Conservation (phyloP, 2,797 vertebrate species). For the Xyrichtys novacula region DNA sequence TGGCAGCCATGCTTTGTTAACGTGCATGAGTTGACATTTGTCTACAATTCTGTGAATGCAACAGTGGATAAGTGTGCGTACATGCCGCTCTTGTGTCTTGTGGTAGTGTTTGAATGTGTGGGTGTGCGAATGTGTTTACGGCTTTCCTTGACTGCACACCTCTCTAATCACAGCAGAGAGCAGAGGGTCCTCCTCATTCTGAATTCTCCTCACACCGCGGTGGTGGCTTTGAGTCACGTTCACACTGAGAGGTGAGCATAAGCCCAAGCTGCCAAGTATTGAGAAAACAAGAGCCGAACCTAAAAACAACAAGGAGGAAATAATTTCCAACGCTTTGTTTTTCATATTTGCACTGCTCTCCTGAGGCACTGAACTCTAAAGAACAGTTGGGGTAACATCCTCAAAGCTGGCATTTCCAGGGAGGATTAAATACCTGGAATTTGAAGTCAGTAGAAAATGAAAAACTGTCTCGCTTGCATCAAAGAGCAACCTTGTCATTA, state of each 20-base stretch:
- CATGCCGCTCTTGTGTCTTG: constrained; percentile 8
- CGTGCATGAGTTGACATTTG: constrained; percentile 6
- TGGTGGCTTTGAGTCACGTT: constrained; percentile 65
- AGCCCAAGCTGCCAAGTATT: constrained; percentile 64
- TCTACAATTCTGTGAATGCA: not conserved
- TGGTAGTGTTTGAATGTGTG: constrained; percentile 4
- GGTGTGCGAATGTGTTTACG: constrained; percentile 36
- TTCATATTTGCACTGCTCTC: constrained; percentile 74
- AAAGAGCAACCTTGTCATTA: constrained; percentile 78
- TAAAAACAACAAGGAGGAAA: constrained; percentile 71
- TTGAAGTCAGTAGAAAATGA: constrained; percentile 77
- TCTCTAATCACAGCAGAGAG: constrained; percentile 57
- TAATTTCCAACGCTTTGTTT: constrained; percentile 74
- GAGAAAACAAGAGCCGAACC: constrained; percentile 69
- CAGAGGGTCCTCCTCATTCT: constrained; percentile 52
- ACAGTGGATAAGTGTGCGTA: constrained; percentile 4
- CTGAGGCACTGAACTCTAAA: constrained; percentile 68
- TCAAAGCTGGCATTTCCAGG: constrained; percentile 78
- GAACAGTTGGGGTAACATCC: constrained; percentile 75
- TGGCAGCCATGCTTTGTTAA: constrained; percentile 14
- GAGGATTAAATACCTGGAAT: constrained; percentile 80
- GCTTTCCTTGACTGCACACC: constrained; percentile 46
- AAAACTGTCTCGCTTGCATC: constrained; percentile 76
- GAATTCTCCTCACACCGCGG: constrained; percentile 68
- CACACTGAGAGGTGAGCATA: constrained; percentile 60